Evolutionary conservation across 2,888 invertebrate genomes (phyloP).

Genomic region (Tortricodes alternella): DNA sequence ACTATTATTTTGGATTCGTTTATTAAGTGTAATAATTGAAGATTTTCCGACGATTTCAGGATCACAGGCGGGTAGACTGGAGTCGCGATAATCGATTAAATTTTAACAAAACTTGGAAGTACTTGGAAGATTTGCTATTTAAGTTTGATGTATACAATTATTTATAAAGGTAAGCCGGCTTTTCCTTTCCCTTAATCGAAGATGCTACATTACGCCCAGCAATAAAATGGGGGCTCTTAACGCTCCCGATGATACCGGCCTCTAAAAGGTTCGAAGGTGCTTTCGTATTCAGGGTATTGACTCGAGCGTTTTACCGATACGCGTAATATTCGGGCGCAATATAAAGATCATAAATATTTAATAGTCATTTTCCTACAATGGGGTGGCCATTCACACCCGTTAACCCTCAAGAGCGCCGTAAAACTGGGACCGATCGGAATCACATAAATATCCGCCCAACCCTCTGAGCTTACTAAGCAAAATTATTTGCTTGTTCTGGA

Average conservation of each 20-base stretch:
- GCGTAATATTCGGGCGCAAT: conserved; percentile 44
- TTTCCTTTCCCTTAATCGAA: neutral
- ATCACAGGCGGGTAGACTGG: too few species aligned
- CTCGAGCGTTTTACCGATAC: conserved; percentile 49
- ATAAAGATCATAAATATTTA: conserved; percentile 77
- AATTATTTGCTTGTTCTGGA: conserved; percentile 65
- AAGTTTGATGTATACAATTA: too few species aligned
- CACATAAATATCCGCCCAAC: conserved; percentile 64
- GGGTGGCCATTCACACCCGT: conserved; percentile 77
- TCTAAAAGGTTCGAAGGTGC: conserved; percentile 19
- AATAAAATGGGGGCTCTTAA: conserved; percentile 20
- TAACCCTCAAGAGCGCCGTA: conserved; percentile 71
- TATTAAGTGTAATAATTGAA: too few species aligned
- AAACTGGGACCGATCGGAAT: conserved; percentile 71
- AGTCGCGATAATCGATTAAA: too few species aligned
- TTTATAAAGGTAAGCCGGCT: too few species aligned
- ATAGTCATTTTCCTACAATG: conserved; percentile 80
- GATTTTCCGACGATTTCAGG: too few species aligned
- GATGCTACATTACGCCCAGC: neutral
- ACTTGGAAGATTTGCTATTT: too few species aligned
- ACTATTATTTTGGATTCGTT: too few species aligned
- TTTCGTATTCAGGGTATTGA: conserved; percentile 25
- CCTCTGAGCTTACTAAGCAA: conserved; percentile 64
- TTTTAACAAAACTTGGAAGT: too few species aligned
- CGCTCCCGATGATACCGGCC: conserved; percentile 13